Evolutionary conservation across 2,888 invertebrate genomes (phyloP).

Genomic region (Cephus runcator): DNA sequence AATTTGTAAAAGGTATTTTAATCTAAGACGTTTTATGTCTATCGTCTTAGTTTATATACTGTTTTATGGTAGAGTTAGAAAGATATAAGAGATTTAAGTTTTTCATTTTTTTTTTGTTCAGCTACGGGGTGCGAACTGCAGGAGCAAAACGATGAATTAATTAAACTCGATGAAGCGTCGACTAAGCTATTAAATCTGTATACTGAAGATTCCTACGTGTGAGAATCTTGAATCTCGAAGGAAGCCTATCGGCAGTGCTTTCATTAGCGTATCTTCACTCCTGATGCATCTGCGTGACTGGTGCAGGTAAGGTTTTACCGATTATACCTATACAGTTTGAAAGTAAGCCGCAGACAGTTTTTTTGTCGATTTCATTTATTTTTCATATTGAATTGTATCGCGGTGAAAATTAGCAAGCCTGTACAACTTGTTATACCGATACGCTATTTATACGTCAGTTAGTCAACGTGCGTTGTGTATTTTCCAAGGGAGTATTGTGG

Average conservation of each 20-base stretch:
- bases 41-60: background rate
- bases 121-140: background rate
- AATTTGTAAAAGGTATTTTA: background rate
- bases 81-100: background rate
- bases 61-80: background rate
- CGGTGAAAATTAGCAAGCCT: background rate
- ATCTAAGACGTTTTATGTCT: background rate
- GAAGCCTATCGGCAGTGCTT: conserved; percentile 54
- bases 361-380: background rate
- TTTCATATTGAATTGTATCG: background rate
- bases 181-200: conserved; percentile 12
- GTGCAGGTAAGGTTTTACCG: conserved; percentile 43
- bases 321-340: conserved; percentile 8
- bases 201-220: conserved; percentile 29
- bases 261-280: conserved; percentile 59
- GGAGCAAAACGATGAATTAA: conserved; percentile 61
- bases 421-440: background rate
- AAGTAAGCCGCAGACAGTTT: background rate
- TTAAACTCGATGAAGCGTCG: conserved; percentile 43
- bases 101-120: background rate
- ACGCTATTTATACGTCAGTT: background rate
- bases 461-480: background rate
- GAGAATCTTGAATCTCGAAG: conserved; percentile 54
- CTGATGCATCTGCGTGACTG: conserved; percentile 54
- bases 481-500: background rate